Evolutionary conservation across 2,888 invertebrate genomes (phyloP), one percentile per base, ranked within the genome.

Genomic region (Quadroppia sp.): DNA sequence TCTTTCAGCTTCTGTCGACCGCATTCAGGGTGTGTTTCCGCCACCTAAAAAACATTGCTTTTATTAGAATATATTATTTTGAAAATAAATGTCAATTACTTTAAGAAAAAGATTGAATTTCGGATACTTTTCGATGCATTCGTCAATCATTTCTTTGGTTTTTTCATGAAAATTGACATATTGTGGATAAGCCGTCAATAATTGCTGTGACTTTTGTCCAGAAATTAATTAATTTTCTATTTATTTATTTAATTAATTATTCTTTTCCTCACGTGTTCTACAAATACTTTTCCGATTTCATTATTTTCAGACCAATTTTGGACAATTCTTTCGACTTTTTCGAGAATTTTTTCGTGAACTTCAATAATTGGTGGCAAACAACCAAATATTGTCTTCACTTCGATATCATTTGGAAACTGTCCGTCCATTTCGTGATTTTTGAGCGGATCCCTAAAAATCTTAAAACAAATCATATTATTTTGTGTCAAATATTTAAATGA

Each of bases 151-250:
- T 81, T 94, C 93, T 84, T 95, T 95, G 84, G 94, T 94, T 83
- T 93, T 92, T 83, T 98, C 97, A 83, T 96, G 97, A 85, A 92
- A 97, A 85, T 99, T 99, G 73, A 99, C 91, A 85, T 95, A 99
- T 25, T 96, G 94, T 76, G 97, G 97, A 85, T 99, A 99, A 0
- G 94, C 92, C 84, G 92, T 94, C 78, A 91, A 87, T 82, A 98
- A 86, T 80, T 91, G 93, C 73, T 90, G 89, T 72, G 91, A 90
- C 86, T 86, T 79, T 15, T 81, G 76, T 67, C 30, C n/a, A 42
- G 32, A 20, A 25, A n/a, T n/a, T n/a, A n/a, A n/a, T n/a, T n/a
- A n/a, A n/a, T n/a, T n/a, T n/a, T n/a, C n/a, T n/a, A n/a, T n/a
- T n/a, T n/a, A n/a, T n/a, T n/a, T n/a, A n/a, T n/a, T n/a, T n/a